A percentile compares a stretch with the other conserved stretches of the same genome.
These are phyloP conservation scores for Coturnix japonica DNA, from an alignment of 2,113 vertebrate genomes.

Conservation along the genomic window DNA sequence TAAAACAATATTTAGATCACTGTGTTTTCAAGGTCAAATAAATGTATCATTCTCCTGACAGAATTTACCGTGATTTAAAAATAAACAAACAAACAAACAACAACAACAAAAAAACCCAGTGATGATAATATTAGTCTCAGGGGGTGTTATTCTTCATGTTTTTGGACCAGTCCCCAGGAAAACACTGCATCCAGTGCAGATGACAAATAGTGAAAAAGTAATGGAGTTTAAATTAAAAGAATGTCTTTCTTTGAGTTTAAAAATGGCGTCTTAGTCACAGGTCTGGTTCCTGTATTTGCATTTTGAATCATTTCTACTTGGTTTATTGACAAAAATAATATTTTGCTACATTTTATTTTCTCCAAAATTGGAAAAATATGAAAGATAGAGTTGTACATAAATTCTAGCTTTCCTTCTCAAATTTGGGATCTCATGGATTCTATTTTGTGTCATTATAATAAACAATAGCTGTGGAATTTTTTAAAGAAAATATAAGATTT, in stretches of 20 bases:
- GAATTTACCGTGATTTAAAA: background rate
- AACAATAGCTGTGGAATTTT: background rate
- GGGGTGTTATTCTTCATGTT: background rate
- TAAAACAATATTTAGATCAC: background rate
- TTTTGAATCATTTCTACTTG: conserved; percentile 50
- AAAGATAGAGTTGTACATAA: background rate
- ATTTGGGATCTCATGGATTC: background rate
- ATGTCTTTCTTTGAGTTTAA: conserved; percentile 12
- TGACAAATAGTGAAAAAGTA: background rate
- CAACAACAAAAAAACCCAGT: background rate
- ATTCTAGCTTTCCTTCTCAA: background rate
- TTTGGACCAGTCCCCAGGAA: background rate
- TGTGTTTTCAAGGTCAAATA: background rate
- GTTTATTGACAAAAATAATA: conserved; percentile 43
- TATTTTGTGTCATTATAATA: background rate
- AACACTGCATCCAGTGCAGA: background rate
- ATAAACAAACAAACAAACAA: too few relatives aligned
- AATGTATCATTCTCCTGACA: background rate
- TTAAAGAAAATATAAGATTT: background rate
- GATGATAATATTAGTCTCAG: background rate
- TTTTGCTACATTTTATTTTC: background rate
- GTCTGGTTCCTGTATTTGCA: conserved; percentile 13
- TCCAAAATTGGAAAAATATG: background rate
- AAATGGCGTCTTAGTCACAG: conserved; percentile 47
- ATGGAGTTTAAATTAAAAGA: background rate